Evolutionary conservation across 1,140 invertebrate species (phyloP), one percentile per base, ranked within the genome.

Genomic region (Sitobion miscanthi): DNA sequence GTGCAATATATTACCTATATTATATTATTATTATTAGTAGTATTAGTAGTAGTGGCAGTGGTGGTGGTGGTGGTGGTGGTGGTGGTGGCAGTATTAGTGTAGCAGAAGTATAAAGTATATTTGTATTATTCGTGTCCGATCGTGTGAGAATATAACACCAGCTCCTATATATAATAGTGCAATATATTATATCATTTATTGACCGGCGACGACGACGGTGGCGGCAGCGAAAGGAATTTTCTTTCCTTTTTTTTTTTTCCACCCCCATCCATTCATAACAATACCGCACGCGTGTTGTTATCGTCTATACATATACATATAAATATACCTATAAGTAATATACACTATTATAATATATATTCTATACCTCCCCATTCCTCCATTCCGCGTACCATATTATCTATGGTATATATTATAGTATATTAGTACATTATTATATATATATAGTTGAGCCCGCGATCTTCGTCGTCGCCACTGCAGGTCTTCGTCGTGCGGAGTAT

Each of bases 221-320:
- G 62, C 30, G 62, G 30, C 62, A 69, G 30, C 30, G 62, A 69
- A 69, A 69, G 62, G 62, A 69, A 69, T 69, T 69, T 69, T 83
- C 35, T 62, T 62, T 62, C 57, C 30, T 25, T 20, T 82, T 82
- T 45, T 17, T 82, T 82, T 82, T 17, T 6, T 38, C 35, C 14
- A 83, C 35, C 35, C 77, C n/a, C 17, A 23, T 83, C 21, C 77
- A 83, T 83, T 83, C 77, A 83, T 83, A 83, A 83, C 77, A 83
- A 83, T 38, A 38, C 35, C 17, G 30, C 30, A 69, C 11, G 62
- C 62, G 30, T 17, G 30, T 69, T 6, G 62, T 54, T 21, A 54
- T 21, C 52, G 2, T 49, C 11, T 49, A 49, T 47, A 47, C 35
- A 35, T 35, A 35, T 35, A 35, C 0, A 35, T 35, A 35, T 35